These are phyloP conservation scores for Pedicia rivosa DNA, from an alignment of 2,888 invertebrate genomes.

Conservation along the genomic window DNA sequence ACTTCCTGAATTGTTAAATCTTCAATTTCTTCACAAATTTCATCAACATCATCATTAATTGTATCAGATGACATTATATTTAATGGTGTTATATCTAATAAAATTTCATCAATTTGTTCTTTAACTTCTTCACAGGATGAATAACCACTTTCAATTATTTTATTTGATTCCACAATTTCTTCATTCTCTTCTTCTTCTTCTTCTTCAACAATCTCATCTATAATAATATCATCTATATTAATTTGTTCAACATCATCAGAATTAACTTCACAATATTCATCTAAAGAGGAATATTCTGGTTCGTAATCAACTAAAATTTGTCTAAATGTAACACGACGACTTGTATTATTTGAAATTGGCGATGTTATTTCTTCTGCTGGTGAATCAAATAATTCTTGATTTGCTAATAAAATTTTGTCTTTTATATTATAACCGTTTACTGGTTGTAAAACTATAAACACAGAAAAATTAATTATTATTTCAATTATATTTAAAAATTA, in stretches of 20 bases:
- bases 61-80: too few relatives aligned
- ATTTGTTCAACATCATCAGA: conserved; percentile 3
- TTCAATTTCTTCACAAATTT: conserved; percentile 27
- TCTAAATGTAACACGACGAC: conserved; percentile 32
- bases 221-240: neutral
- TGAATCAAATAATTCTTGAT: conserved; percentile 31
- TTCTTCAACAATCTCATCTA: too few relatives aligned
- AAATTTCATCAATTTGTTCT: neutral
- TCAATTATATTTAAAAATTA: too few relatives aligned
- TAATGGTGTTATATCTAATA: too few relatives aligned
- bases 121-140: too few relatives aligned
- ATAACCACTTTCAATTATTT: neutral
- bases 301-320: conserved; percentile 34
- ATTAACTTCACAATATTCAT: conserved; percentile 9
- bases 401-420: conserved; percentile 37
- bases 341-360: neutral
- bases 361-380: too few relatives aligned
- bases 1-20: conserved; percentile 12
- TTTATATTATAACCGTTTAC: conserved; percentile 37
- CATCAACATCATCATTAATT: conserved; percentile 14
- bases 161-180: neutral
- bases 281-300: conserved; percentile 26
- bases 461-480: neutral
- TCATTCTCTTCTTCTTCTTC: too few relatives aligned
- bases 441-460: conserved; percentile 28